Evolutionary conservation across 2,888 invertebrate genomes (phyloP), one percentile per base, ranked within the genome.

Genomic region (Drosophila silvestris): DNA sequence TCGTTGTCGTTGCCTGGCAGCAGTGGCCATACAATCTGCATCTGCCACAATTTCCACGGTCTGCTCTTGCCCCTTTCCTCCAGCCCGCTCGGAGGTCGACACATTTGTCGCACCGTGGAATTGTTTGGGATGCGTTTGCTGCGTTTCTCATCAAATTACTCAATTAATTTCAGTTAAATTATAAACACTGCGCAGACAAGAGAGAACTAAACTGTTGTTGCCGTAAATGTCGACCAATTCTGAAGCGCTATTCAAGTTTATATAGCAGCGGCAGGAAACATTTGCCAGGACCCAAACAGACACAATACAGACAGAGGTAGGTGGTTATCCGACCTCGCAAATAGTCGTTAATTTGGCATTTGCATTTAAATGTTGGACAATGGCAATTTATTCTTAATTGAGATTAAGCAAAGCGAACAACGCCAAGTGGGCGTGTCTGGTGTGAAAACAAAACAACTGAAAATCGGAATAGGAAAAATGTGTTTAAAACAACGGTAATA

Each of bases 111-210:
- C 70, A 50, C 37, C 50, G 66, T 69, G 37, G 82, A 82, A 83
- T 74, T 84, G 76, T 80, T 78, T 78, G 50, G 64, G 50, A 58
- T 81, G 81, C 79, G 66, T 77, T 74, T 64, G 76, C 75, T 78
- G 65, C 69, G 73, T 80, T 78, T 83, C 76, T 58, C 79, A 75
- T 87, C 74, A 89, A 89, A 88, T 89, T 85, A 84, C 85, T 88
- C 82, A 88, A 88, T 89, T 88, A 81, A 87, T 87, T 89, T 85
- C 65, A 87, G 61, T 84, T 83, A 70, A 84, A 77, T 85, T 76
- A 79, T 79, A 80, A 77, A 73, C 60, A 70, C 58, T 60, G 77
- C 58, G 57, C 64, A 58, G 69, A 58, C 60, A 71, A 69, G 62
- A 58, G 26, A 59, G 26, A 47, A 52, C 54, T 47, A 59, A 64